phyloP scores from a whole-genome alignment of 92 coral and sea anemone species.

The Micromussa lordhowensis region DNA sequence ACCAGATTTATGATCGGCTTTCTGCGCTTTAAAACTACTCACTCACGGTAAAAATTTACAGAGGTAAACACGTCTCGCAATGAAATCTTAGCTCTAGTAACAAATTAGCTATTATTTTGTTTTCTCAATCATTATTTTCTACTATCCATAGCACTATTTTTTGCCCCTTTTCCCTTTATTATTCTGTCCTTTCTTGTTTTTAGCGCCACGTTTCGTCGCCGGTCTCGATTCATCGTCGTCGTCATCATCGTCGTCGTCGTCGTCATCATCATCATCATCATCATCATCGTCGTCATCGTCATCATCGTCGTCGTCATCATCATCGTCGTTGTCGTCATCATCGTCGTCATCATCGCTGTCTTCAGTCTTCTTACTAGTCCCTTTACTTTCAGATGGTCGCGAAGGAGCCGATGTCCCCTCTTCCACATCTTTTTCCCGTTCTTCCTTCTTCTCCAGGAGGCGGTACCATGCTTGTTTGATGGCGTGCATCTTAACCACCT shows the following conservation, averaged over 20 bases:
- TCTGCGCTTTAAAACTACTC: background rate
- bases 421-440: slow-evolving; percentile 74
- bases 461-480: slow-evolving; percentile 86
- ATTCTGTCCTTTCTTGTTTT: slow-evolving; percentile 20
- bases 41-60: background rate
- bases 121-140: background rate
- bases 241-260: slow-evolving; percentile 72
- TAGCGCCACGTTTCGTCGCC: slow-evolving; percentile 9
- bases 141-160: background rate
- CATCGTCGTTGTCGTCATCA: slow-evolving; percentile 78
- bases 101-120: background rate
- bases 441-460: slow-evolving; percentile 75
- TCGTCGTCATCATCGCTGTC: slow-evolving; percentile 74
- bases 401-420: slow-evolving; percentile 53
- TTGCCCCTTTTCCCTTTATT: slow-evolving; percentile 25
- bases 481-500: slow-evolving; percentile 77
- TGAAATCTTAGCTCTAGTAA: background rate
- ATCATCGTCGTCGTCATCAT: slow-evolving; percentile 80
- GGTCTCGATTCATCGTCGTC: slow-evolving; percentile 56
- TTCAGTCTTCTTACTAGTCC: slow-evolving; percentile 43
- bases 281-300: slow-evolving; percentile 80
- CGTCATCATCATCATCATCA: slow-evolving; percentile 77
- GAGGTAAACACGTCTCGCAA: background rate
- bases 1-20: background rate
- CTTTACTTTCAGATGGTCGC: slow-evolving; percentile 19